Evolutionary conservation across 2,797 vertebrate species (phyloP).

Genomic region (Microctenopoma steveboyesi): DNA sequence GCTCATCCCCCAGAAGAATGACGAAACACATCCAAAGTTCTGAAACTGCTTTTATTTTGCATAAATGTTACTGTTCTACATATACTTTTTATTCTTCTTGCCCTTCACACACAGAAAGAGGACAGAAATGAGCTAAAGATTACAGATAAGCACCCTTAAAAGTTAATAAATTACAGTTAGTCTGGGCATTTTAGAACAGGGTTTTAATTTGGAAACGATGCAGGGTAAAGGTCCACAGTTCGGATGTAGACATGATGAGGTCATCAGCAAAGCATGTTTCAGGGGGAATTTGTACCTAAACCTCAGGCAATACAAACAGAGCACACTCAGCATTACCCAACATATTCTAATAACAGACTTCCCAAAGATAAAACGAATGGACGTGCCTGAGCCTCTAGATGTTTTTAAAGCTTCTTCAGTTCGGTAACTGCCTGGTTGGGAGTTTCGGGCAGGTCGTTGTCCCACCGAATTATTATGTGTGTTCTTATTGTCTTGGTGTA

Average conservation of each 20-base stretch:
- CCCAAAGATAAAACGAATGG: too few species aligned
- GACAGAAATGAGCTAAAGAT: slow-evolving; percentile 11
- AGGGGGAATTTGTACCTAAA: neutral
- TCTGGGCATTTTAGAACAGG: slow-evolving; percentile 3
- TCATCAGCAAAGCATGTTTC: neutral
- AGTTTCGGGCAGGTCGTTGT: too few species aligned
- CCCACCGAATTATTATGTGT: too few species aligned
- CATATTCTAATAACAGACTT: neutral
- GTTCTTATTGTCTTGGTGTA: too few species aligned
- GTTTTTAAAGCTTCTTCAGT: too few species aligned
- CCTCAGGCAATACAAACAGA: neutral
- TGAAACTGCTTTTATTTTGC: slow-evolving; percentile 31
- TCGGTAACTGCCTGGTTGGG: too few species aligned
- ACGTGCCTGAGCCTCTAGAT: too few species aligned
- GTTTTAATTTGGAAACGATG: neutral
- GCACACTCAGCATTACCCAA: neutral
- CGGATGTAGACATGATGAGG: neutral
- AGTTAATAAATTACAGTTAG: slow-evolving; percentile 5
- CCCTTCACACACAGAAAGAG: slow-evolving; percentile 18
- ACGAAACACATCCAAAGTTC: slow-evolving; percentile 5
- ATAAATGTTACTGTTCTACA: slow-evolving; percentile 18
- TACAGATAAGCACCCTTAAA: slow-evolving; percentile 1
- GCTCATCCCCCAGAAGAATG: neutral
- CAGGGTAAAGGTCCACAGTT: neutral
- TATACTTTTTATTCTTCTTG: neutral